Evolutionary conservation across 1,140 invertebrate species (phyloP).

Genomic region (Adoxophyes honmai): DNA sequence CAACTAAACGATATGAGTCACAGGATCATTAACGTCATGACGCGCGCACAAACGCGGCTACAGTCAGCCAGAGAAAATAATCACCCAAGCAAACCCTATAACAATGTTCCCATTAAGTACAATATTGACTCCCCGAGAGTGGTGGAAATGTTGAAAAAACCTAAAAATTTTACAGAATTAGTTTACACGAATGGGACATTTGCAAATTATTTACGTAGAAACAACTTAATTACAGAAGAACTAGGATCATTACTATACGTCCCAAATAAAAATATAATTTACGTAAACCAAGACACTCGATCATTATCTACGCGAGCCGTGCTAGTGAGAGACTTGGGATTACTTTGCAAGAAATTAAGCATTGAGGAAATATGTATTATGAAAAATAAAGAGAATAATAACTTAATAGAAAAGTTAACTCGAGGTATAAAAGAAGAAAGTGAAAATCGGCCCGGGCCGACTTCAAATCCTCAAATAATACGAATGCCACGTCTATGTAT

Average conservation of each 20-base stretch:
- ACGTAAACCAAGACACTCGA: constrained; percentile 13
- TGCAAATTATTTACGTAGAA: no score
- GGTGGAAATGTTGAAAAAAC: no score
- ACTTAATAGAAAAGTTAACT: constrained; percentile 19
- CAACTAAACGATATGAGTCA: no score
- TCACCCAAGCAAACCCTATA: no score
- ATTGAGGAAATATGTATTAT: constrained; percentile 18
- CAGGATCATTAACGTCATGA: no score
- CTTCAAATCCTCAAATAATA: constrained; percentile 17
- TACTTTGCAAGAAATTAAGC: constrained; percentile 10
- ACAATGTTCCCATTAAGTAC: no score
- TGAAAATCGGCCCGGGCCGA: constrained; percentile 14
- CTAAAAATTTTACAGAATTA: no score
- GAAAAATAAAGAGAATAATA: constrained; percentile 21
- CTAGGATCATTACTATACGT: background rate
- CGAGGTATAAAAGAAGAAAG: constrained; percentile 12
- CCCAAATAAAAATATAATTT: constrained; percentile 13
- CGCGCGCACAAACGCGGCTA: no score
- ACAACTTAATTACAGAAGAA: no score
- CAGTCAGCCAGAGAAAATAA: no score
- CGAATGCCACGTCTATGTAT: background rate
- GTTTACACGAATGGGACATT: no score
- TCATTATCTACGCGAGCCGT: constrained; percentile 19
- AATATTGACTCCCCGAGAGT: no score
- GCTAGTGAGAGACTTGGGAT: constrained; percentile 20